Conservation (phyloP, 53 echinoderm and acorn worm species). For the Paracentrotus lividus region DNA sequence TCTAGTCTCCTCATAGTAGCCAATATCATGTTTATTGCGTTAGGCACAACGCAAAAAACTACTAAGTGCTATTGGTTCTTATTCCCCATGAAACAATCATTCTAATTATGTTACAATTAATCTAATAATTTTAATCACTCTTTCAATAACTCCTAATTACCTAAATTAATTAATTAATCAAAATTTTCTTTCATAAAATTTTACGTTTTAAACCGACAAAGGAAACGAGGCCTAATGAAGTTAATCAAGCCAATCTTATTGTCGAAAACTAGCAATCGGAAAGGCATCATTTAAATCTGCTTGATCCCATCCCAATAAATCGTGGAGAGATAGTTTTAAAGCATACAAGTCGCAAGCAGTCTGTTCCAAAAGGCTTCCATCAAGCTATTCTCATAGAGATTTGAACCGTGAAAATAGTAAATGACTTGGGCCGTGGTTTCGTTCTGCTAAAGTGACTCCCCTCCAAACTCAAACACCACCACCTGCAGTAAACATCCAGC, state of each 20-base stretch:
- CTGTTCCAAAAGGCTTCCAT: slow-evolving; percentile 17
- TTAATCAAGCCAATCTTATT: neutral
- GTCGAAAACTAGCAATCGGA: neutral
- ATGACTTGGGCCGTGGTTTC: neutral
- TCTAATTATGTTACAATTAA: neutral
- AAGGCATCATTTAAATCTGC: neutral
- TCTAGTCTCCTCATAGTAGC: neutral
- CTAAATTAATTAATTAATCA: neutral
- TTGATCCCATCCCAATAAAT: neutral
- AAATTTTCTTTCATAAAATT: too few relatives aligned
- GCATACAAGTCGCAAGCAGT: neutral
- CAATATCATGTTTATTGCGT: too few relatives aligned
- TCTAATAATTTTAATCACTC: neutral
- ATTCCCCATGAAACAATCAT: neutral
- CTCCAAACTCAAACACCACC: neutral
- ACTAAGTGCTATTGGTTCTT: too few relatives aligned
- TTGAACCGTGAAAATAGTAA: slow-evolving; percentile 49
- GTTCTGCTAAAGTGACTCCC: slow-evolving; percentile 21
- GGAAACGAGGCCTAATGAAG: neutral
- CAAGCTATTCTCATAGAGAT: slow-evolving; percentile 26
- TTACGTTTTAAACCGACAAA: neutral
- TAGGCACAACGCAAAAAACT: too few relatives aligned
- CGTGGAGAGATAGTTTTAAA: neutral
- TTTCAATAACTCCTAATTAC: neutral
- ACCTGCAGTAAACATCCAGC: neutral